A percentile compares a stretch with the other conserved stretches of the same genome.
Evolutionary conservation across 2,113 vertebrate species (phyloP).

Genomic region (Oreochromis spilurus): DNA sequence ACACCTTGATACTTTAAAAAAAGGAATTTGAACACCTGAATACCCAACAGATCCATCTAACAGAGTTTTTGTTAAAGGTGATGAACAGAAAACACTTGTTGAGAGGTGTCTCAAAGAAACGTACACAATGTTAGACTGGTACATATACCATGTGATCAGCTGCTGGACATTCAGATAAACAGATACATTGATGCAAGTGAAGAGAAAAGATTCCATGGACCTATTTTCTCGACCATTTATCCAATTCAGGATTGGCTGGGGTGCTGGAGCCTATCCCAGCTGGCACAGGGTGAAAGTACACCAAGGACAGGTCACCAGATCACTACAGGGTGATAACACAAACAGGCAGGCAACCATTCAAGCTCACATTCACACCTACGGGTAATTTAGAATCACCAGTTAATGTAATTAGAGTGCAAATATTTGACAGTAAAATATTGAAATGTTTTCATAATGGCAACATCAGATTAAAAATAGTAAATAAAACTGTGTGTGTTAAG

Average conservation of each 20-base stretch:
- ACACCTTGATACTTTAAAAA: not conserved
- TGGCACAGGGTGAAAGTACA: accelerated
- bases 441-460: not conserved
- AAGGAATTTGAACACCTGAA: not conserved
- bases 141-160: not conserved
- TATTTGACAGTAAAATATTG: not conserved
- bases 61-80: accelerated
- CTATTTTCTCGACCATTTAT: not conserved
- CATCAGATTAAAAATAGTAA: not conserved
- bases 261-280: not conserved
- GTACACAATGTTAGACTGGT: not conserved
- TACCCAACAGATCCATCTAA: not conserved
- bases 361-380: not conserved
- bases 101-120: not conserved
- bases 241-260: not conserved
- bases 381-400: not conserved
- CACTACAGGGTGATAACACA: accelerated
- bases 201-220: not conserved
- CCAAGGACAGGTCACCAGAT: not conserved
- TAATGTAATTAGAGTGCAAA: not conserved
- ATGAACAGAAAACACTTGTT: accelerated
- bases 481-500: not conserved
- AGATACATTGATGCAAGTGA: not conserved
- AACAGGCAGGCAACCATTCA: not conserved
- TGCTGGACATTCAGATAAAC: not conserved